Base-by-base conservation (phyloP, 1,140 invertebrate genomes). In the Eueides isabella region DNA sequence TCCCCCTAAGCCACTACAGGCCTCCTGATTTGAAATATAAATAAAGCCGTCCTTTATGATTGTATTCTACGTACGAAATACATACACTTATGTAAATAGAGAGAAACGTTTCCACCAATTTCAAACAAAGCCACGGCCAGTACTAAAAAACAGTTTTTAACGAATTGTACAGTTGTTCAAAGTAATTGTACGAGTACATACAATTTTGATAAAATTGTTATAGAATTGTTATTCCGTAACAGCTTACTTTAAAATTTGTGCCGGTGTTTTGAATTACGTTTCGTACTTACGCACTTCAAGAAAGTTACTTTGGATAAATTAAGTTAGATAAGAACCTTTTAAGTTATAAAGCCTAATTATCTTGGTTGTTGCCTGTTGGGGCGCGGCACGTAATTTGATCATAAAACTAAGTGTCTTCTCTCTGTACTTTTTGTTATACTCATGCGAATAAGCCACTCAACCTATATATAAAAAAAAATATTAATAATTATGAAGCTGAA, bases 291-390 rank as follows among this genome's bases (percentile, higher is more conserved):
- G 4, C 12, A 29, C 61, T 62, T 62, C 26, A 41, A 62, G 28
- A 74, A 62, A 61, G 66, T 61, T 44, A 68, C 65, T 74, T 67
- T 63, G 72, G 72, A 64, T 74, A 74, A 74, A 74, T 74, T 74
- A 66, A 68, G 72, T 74, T 62, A 74, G 72, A 74, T 74, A 74
- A 74, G 72, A 64, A 74, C 66, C 72, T 74, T 74, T 74, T 64
- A 74, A 74, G 66, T 68, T 74, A 74, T 68, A 74, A 74, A 74
- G 72, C 61, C 72, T 74, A 74, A 74, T 74, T 74, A 38, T 31
- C 67, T 69, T 33, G 63, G 66, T 74, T 74, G 72, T 64, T 66
- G 72, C 35, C 44, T 69, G 26, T 30, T 62, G 66, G 55, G 29
- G 67, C n/a, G n/a, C 31, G 61, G 61, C 35, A 35, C 41, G 62